Evolutionary conservation across 1,140 invertebrate genomes (phyloP).

Genomic region (Drosophila nikananu): DNA sequence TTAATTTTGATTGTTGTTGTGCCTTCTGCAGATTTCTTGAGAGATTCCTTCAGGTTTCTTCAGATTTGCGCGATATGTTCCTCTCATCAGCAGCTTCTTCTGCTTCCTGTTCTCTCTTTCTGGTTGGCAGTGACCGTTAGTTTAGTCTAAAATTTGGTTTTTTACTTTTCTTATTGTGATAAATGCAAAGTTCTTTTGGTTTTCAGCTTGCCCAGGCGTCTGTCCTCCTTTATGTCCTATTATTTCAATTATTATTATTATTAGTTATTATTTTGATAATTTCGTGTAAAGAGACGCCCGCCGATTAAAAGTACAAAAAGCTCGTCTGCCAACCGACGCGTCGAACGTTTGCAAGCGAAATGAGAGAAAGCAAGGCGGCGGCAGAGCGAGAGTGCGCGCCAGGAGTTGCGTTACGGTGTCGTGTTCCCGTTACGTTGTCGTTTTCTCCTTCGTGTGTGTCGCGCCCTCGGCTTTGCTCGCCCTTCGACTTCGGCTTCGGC

Average conservation of each 20-base stretch:
- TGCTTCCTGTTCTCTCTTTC: background rate
- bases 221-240: background rate
- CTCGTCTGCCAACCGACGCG: constrained; percentile 73
- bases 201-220: constrained; percentile 2
- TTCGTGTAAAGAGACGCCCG: constrained; percentile 36
- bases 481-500: constrained; percentile 10
- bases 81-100: constrained; percentile 19
- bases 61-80: constrained; percentile 33
- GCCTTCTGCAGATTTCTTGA: constrained; percentile 1
- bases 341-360: constrained; percentile 77
- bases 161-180: background rate
- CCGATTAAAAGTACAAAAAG: constrained; percentile 44
- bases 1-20: constrained; percentile 39
- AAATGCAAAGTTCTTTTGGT: constrained; percentile 44
- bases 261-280: constrained; percentile 8
- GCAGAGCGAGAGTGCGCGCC: constrained; percentile 13
- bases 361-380: constrained; percentile 38
- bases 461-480: background rate
- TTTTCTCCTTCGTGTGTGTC: constrained; percentile 17
- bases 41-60: background rate
- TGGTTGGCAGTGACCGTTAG: constrained; percentile 41
- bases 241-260: background rate
- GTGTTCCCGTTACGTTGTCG: constrained; percentile 17
- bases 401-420: constrained; percentile 30
- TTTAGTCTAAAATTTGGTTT: constrained; percentile 29